Percentiles rank a stretch among this genome's conserved stretches.
Conservation (phyloP, 2,113 vertebrate genomes). For the Protomyctophum bolini region DNA sequence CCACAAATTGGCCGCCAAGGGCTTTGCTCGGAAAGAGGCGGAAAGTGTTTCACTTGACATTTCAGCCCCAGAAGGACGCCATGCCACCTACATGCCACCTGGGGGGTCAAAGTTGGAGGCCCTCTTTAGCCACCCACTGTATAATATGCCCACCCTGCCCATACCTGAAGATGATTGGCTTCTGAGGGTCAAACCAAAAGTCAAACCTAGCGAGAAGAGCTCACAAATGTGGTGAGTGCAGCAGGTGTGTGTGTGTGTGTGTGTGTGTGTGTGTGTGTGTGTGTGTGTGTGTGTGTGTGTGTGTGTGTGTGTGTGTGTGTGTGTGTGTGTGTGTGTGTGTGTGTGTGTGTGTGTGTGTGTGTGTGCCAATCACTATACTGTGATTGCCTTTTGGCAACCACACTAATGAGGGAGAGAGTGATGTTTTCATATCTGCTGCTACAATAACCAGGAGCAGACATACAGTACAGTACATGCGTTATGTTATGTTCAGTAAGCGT, state of each 20-base stretch:
- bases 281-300: not conserved
- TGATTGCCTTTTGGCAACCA: too few relatives aligned
- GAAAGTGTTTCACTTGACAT: not conserved
- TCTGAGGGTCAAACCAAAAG: constrained; percentile 73
- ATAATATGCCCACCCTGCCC: constrained; percentile 63
- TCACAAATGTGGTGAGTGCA: constrained; percentile 77
- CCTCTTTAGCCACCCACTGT: constrained; percentile 82
- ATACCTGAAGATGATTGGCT: constrained; percentile 79
- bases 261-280: not conserved
- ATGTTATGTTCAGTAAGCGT: too few relatives aligned
- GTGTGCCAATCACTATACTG: too few relatives aligned
- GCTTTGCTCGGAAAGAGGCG: not conserved
- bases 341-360: not conserved
- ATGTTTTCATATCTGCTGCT: too few relatives aligned
- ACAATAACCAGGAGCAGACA: too few relatives aligned
- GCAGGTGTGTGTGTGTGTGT: not conserved
- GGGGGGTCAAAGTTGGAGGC: constrained; percentile 71
- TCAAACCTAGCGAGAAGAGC: constrained; percentile 71
- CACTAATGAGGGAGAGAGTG: too few relatives aligned
- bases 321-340: not conserved
- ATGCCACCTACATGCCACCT: not conserved
- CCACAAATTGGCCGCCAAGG: not conserved
- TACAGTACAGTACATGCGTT: too few relatives aligned
- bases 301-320: not conserved
- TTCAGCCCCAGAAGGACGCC: not conserved